Evolutionary conservation across 1,140 invertebrate species (phyloP), one percentile per base, ranked within the genome.

Genomic region (Rhizoglyphus robini): DNA sequence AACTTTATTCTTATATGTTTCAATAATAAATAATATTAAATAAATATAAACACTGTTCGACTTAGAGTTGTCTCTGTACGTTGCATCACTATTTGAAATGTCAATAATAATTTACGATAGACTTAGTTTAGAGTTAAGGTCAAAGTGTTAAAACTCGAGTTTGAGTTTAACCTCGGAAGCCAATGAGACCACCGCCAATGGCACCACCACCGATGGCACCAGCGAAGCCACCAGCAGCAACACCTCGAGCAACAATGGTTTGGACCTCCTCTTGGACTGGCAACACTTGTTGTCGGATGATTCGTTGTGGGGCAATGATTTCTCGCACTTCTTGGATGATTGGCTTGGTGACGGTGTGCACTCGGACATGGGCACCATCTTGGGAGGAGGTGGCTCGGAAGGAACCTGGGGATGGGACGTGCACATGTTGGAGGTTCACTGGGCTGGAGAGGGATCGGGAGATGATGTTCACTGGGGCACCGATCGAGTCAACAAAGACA

Each of bases 321-420:
- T 63, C 62, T 23, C 51, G 38, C 23, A 63, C 13, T 30, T 63
- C 38, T 5, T 63, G 62, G 2, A 63, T 63, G 15, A 47, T 64
- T 65, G 62, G 62, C 3, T 54, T 63, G 27, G 62, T 63, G 18
- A 63, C 59, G 54, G 62, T 65, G 27, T 63, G 62, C 13, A 63
- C 59, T 1, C 15, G 59, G 15, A 48, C 46, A 3, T 63, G 62
- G 20, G 32, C 11, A 25, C 15, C 38, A 38, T 63, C 62, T n/a
- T 51, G 15, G 1, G 62, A 63, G 25, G 20, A 11, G 2, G 46
- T 63, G 15, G 15, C 62, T n/a, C 27, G 54, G 32, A n/a, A 57
- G 8, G 38, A 51, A 34, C 62, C 62, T n/a, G 38, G 58, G 1
- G 13, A 13, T 23, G 62, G 13, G 13, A 63, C 2, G 27, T 63